Conservation (phyloP, 2,113 vertebrate species). For the Blennius ocellaris region DNA sequence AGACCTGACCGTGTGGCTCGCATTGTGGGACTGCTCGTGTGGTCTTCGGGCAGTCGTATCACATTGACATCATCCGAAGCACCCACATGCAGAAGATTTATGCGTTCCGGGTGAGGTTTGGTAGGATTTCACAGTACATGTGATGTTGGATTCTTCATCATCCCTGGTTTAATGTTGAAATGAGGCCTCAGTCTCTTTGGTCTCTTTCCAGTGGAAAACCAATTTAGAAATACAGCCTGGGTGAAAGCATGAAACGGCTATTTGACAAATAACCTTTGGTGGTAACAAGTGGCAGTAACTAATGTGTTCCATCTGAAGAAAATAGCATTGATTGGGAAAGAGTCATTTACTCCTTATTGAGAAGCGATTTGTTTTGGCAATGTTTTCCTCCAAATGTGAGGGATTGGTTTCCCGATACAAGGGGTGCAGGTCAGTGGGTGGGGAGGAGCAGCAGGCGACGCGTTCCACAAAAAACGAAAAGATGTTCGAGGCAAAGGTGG, state of each 20-base stretch:
- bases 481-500: constrained; percentile 47
- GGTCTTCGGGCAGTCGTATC: constrained; percentile 20
- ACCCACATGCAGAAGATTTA: constrained; percentile 36
- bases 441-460: constrained; percentile 29
- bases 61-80: constrained; percentile 9
- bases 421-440: constrained; percentile 36
- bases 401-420: constrained; percentile 60
- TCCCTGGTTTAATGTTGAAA: constrained; percentile 19
- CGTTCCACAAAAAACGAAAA: constrained; percentile 2
- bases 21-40: neutral
- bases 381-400: constrained; percentile 51
- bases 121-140: constrained; percentile 29
- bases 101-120: neutral
- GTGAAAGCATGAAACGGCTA: constrained; percentile 37
- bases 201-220: constrained; percentile 32
- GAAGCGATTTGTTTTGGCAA: constrained; percentile 67
- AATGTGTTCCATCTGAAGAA: constrained; percentile 63
- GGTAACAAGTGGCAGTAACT: constrained; percentile 57
- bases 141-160: constrained; percentile 33
- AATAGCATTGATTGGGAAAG: constrained; percentile 68
- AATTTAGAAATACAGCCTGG: constrained; percentile 31
- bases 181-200: constrained; percentile 18
- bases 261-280: constrained; percentile 62
- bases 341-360: constrained; percentile 67
- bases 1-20: constrained; percentile 6